Conservation (phyloP, 23 tunicate genomes). For the Styela clava region DNA sequence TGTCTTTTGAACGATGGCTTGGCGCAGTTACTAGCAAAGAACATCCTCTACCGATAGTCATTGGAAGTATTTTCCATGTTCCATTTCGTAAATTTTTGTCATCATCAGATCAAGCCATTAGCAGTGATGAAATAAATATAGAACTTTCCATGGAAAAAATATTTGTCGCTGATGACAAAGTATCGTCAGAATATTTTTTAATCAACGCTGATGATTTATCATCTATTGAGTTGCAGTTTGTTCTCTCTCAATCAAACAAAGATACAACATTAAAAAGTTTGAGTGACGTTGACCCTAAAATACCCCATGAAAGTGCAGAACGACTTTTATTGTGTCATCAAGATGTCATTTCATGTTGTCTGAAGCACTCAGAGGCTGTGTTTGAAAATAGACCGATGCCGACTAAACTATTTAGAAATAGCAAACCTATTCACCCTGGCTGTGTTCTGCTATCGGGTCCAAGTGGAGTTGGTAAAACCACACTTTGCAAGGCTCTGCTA, state of each 20-base stretch:
- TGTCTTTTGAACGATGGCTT: conserved; percentile 60
- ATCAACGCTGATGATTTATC: neutral
- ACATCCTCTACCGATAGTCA: conserved; percentile 53
- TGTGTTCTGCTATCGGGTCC: conserved; percentile 31
- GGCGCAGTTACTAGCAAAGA: conserved; percentile 30
- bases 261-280: neutral
- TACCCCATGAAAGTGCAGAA: conserved; percentile 7
- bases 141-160: neutral
- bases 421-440: conserved; percentile 1
- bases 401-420: neutral
- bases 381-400: neutral
- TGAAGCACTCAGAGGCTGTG: neutral
- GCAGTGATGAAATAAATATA: conserved; percentile 2
- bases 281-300: conserved; percentile 27
- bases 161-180: neutral
- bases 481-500: conserved; percentile 47
- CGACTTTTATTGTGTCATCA: neutral
- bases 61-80: conserved; percentile 49
- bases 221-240: neutral
- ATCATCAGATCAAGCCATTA: neutral
- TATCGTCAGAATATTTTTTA: neutral
- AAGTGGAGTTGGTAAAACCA: conserved; percentile 76
- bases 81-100: conserved; percentile 11
- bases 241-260: neutral
- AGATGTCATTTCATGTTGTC: neutral